phyloP scores from a whole-genome alignment of 2,113 vertebrate genomes.

The Merops nubicus region DNA sequence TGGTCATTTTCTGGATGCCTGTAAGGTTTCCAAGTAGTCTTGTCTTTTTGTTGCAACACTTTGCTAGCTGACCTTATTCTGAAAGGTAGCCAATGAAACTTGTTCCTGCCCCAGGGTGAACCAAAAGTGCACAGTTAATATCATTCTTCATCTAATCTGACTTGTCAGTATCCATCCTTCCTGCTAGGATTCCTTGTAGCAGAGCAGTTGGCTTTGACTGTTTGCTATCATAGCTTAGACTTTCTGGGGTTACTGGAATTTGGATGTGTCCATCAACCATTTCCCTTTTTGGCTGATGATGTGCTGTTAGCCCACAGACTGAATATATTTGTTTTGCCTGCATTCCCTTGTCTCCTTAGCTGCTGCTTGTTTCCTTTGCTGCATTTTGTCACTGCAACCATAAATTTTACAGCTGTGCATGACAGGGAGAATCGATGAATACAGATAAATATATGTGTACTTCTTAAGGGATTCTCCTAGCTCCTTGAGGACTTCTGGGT shows the following conservation, averaged over 20 bases:
- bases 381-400: background rate
- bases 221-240: background rate
- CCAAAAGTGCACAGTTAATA: background rate
- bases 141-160: background rate
- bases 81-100: background rate
- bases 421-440: background rate
- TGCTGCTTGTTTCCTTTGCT: background rate
- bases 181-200: background rate
- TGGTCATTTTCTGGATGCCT: background rate
- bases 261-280: background rate
- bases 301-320: background rate
- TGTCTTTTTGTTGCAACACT: background rate
- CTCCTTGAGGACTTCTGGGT: background rate
- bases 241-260: background rate
- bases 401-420: background rate
- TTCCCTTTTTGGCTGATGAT: background rate
- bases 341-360: background rate
- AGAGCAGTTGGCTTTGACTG: background rate
- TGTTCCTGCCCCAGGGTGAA: background rate
- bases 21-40: background rate
- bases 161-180: background rate
- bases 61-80: background rate
- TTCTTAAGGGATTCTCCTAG: background rate
- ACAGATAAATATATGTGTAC: background rate
- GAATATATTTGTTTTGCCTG: background rate